A percentile compares a stretch with the other conserved stretches of the same genome.
Evolutionary conservation across 2,888 invertebrate genomes (phyloP).

Genomic region (Pecten maximus): DNA sequence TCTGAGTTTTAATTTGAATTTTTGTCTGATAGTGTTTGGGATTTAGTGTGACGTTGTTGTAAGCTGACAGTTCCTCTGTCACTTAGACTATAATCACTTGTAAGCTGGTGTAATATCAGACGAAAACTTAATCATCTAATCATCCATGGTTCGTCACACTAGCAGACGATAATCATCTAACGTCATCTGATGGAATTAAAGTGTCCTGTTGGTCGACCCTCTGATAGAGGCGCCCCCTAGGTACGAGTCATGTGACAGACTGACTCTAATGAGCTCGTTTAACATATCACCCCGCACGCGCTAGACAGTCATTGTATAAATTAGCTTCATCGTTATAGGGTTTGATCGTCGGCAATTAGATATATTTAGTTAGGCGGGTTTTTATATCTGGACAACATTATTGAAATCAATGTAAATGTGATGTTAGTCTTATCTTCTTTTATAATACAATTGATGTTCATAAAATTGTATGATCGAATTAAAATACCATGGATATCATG

Average conservation of each 20-base stretch:
- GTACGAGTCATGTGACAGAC: not conserved
- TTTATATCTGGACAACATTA: not conserved
- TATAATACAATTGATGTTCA: no score
- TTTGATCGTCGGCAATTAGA: conserved; percentile 2
- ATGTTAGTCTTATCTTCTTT: not conserved
- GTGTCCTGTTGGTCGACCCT: conserved; percentile 13
- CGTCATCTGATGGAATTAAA: conserved; percentile 27
- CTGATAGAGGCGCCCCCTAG: conserved; percentile 23
- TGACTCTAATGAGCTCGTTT: conserved; percentile 19
- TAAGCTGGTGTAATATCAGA: not conserved
- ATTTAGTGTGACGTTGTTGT: not conserved
- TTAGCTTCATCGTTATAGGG: not conserved
- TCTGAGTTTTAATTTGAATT: not conserved
- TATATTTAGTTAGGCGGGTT: not conserved
- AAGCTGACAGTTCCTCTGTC: not conserved
- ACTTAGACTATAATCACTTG: not conserved
- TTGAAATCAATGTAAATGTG: not conserved
- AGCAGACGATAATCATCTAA: conserved; percentile 2
- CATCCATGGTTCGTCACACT: not conserved
- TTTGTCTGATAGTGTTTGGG: not conserved
- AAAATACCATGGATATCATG: no score
- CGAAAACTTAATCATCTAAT: not conserved
- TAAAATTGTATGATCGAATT: no score
- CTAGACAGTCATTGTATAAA: conserved; percentile 29
- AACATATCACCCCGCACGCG: not conserved